These are phyloP conservation scores for Indicator maculatus DNA, from an alignment of 2,113 vertebrate genomes.

Conservation along the genomic window DNA sequence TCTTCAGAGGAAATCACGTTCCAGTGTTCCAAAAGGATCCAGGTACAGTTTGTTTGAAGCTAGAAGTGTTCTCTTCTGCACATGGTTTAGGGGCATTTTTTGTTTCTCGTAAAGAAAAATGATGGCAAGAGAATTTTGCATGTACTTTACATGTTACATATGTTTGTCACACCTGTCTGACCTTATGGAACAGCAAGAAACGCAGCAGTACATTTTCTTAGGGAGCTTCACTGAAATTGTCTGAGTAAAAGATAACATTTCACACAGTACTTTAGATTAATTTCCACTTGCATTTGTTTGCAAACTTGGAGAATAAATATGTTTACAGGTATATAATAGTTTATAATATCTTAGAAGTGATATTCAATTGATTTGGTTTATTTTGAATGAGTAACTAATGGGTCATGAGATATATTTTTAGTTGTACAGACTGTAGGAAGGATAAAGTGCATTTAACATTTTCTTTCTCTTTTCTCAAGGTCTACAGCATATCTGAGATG, in stretches of 20 bases:
- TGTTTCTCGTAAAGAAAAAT: constrained; percentile 1
- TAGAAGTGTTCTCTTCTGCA: not conserved
- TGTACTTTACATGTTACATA: not conserved
- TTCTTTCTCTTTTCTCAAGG: constrained; percentile 30
- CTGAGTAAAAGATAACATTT: constrained; percentile 69
- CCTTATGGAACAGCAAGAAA: constrained; percentile 30
- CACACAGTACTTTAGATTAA: constrained; percentile 56
- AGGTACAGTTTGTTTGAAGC: not conserved
- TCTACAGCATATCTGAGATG: not conserved
- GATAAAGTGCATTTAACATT: constrained; percentile 51
- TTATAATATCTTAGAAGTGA: constrained; percentile 11
- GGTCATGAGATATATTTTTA: constrained; percentile 64
- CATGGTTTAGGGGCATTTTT: constrained; percentile 28
- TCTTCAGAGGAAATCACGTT: constrained; percentile 47
- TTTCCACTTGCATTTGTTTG: constrained; percentile 69
- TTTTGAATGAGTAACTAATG: constrained; percentile 36
- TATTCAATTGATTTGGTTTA: constrained; percentile 63
- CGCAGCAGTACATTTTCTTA: constrained; percentile 47
- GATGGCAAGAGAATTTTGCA: not conserved
- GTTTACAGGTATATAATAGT: constrained; percentile 46
- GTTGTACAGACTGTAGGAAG: constrained; percentile 32
- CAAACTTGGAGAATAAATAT: constrained; percentile 63
- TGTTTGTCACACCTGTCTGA: constrained; percentile 61
- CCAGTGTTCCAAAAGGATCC: constrained; percentile 51
- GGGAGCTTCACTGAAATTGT: constrained; percentile 55